Evolutionary conservation across 2,113 vertebrate species (phyloP).

Genomic region (Oceanodroma tethys): DNA sequence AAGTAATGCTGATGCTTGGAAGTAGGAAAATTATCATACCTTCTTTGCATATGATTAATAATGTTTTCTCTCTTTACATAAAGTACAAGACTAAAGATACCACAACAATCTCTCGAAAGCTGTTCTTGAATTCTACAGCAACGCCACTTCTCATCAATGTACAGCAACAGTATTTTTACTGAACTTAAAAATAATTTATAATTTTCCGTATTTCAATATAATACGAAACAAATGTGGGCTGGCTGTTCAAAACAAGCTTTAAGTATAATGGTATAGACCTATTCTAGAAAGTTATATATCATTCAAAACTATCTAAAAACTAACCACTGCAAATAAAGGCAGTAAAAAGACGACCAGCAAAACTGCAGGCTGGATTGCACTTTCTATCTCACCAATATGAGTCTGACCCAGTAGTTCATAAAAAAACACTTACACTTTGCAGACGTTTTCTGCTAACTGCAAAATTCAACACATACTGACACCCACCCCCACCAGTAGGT

Average conservation of each 20-base stretch:
- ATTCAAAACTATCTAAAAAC: not conserved
- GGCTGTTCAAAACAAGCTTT: not conserved
- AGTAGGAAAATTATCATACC: not conserved
- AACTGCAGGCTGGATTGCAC: not conserved
- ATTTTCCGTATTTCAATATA: not conserved
- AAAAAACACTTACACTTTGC: too few relatives aligned
- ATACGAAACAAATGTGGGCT: not conserved
- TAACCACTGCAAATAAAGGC: not conserved
- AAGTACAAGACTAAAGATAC: not conserved
- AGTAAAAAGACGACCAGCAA: not conserved
- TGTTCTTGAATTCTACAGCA: not conserved
- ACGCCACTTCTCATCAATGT: not conserved
- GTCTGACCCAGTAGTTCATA: not conserved
- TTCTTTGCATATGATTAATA: not conserved
- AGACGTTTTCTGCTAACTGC: not conserved
- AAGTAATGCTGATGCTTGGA: not conserved
- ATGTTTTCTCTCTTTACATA: not conserved
- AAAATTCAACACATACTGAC: not conserved
- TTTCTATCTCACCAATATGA: rapidly evolving
- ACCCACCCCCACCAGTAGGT: not conserved
- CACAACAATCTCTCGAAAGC: not conserved
- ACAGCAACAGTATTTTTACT: not conserved
- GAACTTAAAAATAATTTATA: not conserved
- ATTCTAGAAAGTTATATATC: not conserved
- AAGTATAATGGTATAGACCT: not conserved